Evolutionary conservation across 2,888 invertebrate species (phyloP).

Genomic region (Eupithecia exiguata): DNA sequence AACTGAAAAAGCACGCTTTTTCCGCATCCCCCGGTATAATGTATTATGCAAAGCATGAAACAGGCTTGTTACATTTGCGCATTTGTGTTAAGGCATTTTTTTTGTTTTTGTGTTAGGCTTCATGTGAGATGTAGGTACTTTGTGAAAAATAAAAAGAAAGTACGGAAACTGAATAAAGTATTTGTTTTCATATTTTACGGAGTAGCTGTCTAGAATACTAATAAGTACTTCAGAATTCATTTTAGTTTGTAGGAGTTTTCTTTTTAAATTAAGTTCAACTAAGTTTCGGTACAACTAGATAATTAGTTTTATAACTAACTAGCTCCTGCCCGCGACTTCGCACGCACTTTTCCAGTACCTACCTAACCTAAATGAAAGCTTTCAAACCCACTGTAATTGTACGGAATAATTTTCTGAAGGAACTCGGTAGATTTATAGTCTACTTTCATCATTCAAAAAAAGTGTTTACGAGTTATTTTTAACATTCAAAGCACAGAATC

Average conservation of each 20-base stretch:
- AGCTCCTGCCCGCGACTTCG: too few species aligned
- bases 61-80: constrained; percentile 20
- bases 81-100: constrained; percentile 20
- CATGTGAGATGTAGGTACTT: not conserved
- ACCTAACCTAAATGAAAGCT: too few species aligned
- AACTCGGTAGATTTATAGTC: too few species aligned
- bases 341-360: too few species aligned
- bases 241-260: not conserved
- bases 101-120: not conserved
- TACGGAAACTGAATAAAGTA: not conserved
- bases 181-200: not conserved
- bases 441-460: too few species aligned
- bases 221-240: not conserved
- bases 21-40: constrained; percentile 31
- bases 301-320: too few species aligned
- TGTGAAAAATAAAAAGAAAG: not conserved
- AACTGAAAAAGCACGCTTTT: constrained; percentile 38
- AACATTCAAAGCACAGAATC: too few species aligned
- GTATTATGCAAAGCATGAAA: constrained; percentile 30
- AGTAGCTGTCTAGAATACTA: not conserved
- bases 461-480: too few species aligned
- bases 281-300: not conserved
- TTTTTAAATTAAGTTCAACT: not conserved
- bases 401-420: too few species aligned
- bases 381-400: too few species aligned